Conservation (phyloP, 1,140 invertebrate genomes). For the Bombus pascuorum region DNA sequence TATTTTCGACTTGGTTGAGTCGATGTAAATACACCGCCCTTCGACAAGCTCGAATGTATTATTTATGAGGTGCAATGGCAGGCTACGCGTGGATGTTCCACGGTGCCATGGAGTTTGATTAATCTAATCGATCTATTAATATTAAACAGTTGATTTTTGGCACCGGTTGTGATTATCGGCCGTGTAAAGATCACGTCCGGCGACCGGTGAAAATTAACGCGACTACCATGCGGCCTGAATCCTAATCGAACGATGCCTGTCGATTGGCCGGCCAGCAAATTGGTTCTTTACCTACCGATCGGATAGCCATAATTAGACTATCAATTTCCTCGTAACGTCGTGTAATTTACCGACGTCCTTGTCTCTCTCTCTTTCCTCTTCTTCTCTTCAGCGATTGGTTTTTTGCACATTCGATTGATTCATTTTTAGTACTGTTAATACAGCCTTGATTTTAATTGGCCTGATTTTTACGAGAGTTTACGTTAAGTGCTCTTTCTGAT, state of each 20-base stretch:
- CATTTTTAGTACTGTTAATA: neutral
- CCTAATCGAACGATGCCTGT: conserved; percentile 63
- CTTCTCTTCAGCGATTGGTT: neutral
- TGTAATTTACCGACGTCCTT: conserved; percentile 57
- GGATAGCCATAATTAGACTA: conserved; percentile 64
- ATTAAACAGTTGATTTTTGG: conserved; percentile 76
- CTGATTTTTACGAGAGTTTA: neutral
- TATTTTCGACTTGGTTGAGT: neutral
- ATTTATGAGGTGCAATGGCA: conserved; percentile 50
- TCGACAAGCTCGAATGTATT: conserved; percentile 35
- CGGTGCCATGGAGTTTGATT: conserved; percentile 59
- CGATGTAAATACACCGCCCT: neutral
- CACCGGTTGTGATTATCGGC: conserved; percentile 71
- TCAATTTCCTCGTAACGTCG: conserved; percentile 67
- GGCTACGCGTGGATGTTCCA: conserved; percentile 12
- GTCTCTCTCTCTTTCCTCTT: neutral
- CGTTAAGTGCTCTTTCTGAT: too few species aligned
- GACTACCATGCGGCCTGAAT: conserved; percentile 67
- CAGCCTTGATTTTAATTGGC: neutral
- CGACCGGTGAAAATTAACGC: conserved; percentile 69
- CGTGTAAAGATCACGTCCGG: conserved; percentile 57
- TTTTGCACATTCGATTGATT: conserved; percentile 1
- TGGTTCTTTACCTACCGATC: conserved; percentile 63
- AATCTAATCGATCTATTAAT: conserved; percentile 77
- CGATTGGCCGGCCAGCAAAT: conserved; percentile 57